Percentiles rank a stretch among this genome's conserved stretches.
These are phyloP conservation scores for Albula glossodonta DNA, from an alignment of 2,113 vertebrate species.

Conservation along the genomic window DNA sequence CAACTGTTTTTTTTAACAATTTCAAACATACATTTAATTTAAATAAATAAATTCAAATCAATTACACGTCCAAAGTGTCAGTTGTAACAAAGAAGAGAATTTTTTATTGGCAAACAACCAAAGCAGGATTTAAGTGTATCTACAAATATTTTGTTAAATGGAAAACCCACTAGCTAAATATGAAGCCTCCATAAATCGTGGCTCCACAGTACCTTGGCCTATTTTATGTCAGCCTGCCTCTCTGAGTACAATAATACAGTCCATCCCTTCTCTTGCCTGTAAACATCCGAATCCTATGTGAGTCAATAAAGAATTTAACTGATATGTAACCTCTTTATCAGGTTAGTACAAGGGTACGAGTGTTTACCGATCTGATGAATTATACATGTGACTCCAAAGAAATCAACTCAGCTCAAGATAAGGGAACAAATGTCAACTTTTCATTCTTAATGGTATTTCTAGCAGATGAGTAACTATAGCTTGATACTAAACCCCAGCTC, in stretches of 20 bases:
- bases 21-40: too few species aligned
- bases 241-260: not conserved
- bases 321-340: conserved; percentile 3
- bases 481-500: not conserved
- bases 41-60: not conserved
- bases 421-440: conserved; percentile 32
- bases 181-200: not conserved
- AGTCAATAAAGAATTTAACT: not conserved
- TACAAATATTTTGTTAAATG: not conserved
- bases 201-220: not conserved
- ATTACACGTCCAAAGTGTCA: not conserved
- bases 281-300: not conserved
- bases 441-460: conserved; percentile 31
- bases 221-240: not conserved
- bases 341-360: not conserved
- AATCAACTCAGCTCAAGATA: conserved; percentile 35
- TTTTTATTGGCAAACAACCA: not conserved
- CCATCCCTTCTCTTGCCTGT: not conserved
- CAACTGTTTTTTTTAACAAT: not conserved
- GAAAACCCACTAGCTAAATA: not conserved
- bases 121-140: not conserved
- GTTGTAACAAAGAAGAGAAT: not conserved
- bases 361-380: not conserved
- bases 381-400: conserved; percentile 11
- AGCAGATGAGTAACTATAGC: conserved; percentile 37